Evolutionary conservation across 2,888 invertebrate species (phyloP), one percentile per base, ranked within the genome.

Genomic region (Xanthia icteritia): DNA sequence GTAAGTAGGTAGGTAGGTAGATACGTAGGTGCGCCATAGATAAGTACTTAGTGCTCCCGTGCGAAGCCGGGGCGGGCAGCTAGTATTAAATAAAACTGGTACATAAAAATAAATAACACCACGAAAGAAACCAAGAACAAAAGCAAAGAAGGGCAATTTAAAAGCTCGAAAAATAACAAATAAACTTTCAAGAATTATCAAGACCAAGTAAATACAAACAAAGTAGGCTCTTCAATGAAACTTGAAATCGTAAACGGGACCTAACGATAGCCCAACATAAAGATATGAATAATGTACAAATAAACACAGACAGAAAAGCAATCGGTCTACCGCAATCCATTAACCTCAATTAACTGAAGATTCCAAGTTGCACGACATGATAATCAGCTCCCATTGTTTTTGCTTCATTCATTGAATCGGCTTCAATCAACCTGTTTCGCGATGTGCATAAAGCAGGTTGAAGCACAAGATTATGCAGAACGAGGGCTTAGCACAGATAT

Each of bases 311-410:
- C 48, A 58, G 15, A 36, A 60, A 54, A 77, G n/a, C 68, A 39
- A 77, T 72, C 72, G 39, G 56, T 58, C 64, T 56, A 69, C 67
- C 58, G 31, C 73, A 83, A 82, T 72, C 82, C 78, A 81, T 78
- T 81, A 77, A 81, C 81, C 81, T 82, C 54, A 72, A 81, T 81
- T 69, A 78, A 69, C 68, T 56, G 64, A 73, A 81, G 78, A 82
- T 77, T 77, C 82, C 39, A 64, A 64, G 31, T 68, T 72, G 72
- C 60, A 68, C 68, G 83, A 83, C 73, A 71, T 68, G 77, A 77
- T 83, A 69, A 81, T 78, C 68, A 72, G 42, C 73, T 65, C 73
- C 72, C 81, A 81, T 83, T 83, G 81, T 78, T 81, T 68, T 81
- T 83, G 48, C 78, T 65, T 65, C 60, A 83, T 73, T 83, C 68